Base-by-base conservation (phyloP, 1,140 invertebrate genomes). In the Apis laboriosa region DNA sequence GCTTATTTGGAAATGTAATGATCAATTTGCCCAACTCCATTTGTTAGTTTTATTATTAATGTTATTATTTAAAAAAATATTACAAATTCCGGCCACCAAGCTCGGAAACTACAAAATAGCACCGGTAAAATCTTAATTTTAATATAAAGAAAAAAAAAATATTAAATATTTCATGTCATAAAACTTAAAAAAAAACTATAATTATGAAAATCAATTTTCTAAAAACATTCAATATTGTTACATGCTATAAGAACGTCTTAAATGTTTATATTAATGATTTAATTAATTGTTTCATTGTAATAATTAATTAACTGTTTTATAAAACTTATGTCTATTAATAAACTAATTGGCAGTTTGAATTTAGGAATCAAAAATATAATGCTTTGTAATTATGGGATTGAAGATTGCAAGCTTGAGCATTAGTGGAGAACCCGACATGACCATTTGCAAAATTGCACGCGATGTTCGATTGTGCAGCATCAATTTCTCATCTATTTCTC, bases 401-500 rank as follows among this genome's bases (percentile, higher is more conserved):
- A 15, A 55, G n/a, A 49, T 70, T 73, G 74, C 75, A 88, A 76
- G 84, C 83, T 84, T 77, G 81, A 86, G 86, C 86, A 88, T 88
- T 88, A 88, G 83, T 75, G 82, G 49, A 70, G 75, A 63, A 15
- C 24, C 63, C 76, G 71, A 51, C 34, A 76, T 82, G 85, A 85
- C 77, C 78, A 75, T 51, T 88, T 75, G 87, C 84, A 74, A 76
- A 78, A 84, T 84, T 85, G 87, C 71, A 80, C 58, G 73, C 68
- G 68, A 84, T 58, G 84, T 67, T 88, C 71, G 77, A 71, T 56
- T 70, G 83, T 88, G 84, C 78, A 84, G 84, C 86, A 72, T 71
- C 80, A 80, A 77, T 83, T 66, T 82, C 77, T 84, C 77, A 76
- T 87, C 85, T 90, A 93, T 86, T 92, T 92, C 74, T 91, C 88